These are phyloP conservation scores for Dasyurus viverrinus DNA, from an alignment of 2,113 vertebrate genomes.

Conservation along the genomic window DNA sequence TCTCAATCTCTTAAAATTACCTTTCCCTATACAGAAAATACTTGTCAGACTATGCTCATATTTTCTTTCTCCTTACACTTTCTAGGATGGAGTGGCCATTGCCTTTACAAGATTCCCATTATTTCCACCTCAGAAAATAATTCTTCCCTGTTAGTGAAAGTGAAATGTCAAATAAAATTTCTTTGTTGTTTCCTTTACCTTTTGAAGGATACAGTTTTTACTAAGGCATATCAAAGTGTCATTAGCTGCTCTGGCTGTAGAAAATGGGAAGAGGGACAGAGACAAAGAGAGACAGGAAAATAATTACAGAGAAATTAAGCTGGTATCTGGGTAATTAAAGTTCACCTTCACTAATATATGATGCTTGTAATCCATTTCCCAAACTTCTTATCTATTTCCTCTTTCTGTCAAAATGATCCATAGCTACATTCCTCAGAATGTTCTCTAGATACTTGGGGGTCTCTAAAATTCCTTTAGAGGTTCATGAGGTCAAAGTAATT, in stretches of 20 bases:
- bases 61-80: not conserved
- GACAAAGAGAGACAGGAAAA: not conserved
- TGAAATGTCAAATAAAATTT: not conserved
- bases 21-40: not conserved
- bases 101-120: not conserved
- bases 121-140: not conserved
- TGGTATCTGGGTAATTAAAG: not conserved
- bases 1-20: not conserved
- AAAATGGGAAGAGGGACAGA: not conserved
- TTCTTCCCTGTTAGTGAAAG: not conserved
- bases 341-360: not conserved
- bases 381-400: not conserved
- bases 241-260: not conserved
- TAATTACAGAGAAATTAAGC: not conserved
- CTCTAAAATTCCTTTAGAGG: not conserved
- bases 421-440: not conserved
- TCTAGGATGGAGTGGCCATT: not conserved
- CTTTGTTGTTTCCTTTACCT: not conserved
- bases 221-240: not conserved
- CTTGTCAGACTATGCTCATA: not conserved
- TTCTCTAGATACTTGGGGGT: not conserved
- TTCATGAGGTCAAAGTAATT: not conserved
- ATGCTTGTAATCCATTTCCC: not conserved
- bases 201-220: not conserved
- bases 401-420: not conserved